phyloP scores from a whole-genome alignment of 2,113 vertebrate species.

The Pardalotus punctatus region DNA sequence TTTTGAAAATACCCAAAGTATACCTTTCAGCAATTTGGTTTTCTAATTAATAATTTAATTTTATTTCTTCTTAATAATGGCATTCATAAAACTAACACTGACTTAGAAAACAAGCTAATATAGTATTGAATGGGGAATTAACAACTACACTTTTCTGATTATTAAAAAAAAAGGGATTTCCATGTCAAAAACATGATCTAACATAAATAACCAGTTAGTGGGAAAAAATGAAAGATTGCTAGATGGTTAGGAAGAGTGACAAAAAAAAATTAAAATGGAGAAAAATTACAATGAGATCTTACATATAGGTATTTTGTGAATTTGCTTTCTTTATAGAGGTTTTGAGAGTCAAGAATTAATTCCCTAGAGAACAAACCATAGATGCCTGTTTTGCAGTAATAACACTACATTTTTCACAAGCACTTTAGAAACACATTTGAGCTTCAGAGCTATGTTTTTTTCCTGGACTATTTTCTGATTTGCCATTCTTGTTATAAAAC shows the following conservation, averaged over 20 bases:
- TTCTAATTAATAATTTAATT: neutral
- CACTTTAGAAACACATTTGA: neutral
- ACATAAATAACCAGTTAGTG: neutral
- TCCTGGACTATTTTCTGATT: neutral
- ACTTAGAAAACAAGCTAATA: neutral
- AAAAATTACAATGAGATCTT: neutral
- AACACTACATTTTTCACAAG: neutral
- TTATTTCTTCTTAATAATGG: neutral
- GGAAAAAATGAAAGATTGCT: neutral
- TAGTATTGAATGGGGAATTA: neutral
- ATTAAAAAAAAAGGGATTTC: neutral
- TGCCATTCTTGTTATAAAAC: neutral
- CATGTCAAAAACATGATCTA: neutral
- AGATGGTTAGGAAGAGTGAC: accelerated
- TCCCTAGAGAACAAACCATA: neutral
- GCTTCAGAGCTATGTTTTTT: neutral
- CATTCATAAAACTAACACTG: neutral
- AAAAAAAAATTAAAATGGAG: neutral
- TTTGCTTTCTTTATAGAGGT: neutral
- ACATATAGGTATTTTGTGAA: neutral
- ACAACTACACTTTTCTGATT: neutral
- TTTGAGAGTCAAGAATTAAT: neutral
- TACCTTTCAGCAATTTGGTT: neutral
- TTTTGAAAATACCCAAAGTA: neutral
- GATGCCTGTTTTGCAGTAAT: neutral